phyloP scores from a whole-genome alignment of 2,888 invertebrate genomes.

The Spilosoma lubricipeda region DNA sequence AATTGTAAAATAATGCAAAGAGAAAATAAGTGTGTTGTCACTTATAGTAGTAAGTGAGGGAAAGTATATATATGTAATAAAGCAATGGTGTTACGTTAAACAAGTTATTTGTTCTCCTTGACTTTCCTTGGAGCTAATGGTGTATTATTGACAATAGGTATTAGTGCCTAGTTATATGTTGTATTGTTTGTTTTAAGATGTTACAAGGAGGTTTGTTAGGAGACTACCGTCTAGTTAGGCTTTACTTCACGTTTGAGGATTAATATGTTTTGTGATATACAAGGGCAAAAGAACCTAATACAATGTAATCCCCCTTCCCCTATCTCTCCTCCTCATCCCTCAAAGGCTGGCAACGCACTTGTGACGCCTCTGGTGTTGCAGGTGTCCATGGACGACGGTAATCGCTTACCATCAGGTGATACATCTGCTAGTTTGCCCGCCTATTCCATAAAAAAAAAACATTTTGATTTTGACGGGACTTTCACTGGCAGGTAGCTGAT shows the following conservation, averaged over 20 bases:
- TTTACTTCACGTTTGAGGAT: background rate
- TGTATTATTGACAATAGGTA: background rate
- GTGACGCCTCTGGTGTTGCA: too few relatives aligned
- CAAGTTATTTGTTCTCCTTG: slow-evolving; percentile 29
- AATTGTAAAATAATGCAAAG: slow-evolving; percentile 22
- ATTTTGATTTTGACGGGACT: too few relatives aligned
- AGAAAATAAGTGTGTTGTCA: slow-evolving; percentile 31
- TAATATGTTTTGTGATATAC: background rate
- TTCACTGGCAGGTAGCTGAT: too few relatives aligned
- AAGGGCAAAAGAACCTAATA: too few relatives aligned
- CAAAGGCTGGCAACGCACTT: too few relatives aligned
- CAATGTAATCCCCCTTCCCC: too few relatives aligned
- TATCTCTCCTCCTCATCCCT: too few relatives aligned
- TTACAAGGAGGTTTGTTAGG: background rate
- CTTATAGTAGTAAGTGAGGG: slow-evolving; percentile 24
- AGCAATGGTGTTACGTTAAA: slow-evolving; percentile 24
- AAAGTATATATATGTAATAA: slow-evolving; percentile 30
- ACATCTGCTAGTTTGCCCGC: too few relatives aligned
- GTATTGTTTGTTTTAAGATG: background rate
- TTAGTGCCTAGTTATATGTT: background rate
- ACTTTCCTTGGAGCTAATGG: background rate
- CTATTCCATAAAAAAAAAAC: too few relatives aligned
- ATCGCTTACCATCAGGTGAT: too few relatives aligned
- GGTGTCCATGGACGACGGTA: too few relatives aligned
- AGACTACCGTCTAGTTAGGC: background rate